These are phyloP conservation scores for Allacma fusca DNA, from an alignment of 2,888 invertebrate genomes.

Conservation along the genomic window DNA sequence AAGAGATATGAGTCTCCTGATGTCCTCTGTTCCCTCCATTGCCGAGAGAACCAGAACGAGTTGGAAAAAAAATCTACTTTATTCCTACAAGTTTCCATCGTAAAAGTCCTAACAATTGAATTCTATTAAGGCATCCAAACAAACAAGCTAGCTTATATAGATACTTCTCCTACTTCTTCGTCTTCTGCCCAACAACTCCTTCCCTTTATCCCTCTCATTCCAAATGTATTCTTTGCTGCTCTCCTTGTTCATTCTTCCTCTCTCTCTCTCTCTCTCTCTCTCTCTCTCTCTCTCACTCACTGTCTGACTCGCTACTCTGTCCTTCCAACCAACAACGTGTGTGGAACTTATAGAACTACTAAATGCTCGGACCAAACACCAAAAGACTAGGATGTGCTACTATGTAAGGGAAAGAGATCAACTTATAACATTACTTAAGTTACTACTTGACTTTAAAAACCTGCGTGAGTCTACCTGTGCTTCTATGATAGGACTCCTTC, in stretches of 20 bases:
- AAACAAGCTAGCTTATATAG: slow-evolving; percentile 17
- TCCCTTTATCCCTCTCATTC: no score
- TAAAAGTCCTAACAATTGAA: slow-evolving; percentile 25
- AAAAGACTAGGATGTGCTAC: neutral
- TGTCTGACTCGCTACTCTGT: neutral
- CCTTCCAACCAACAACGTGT: neutral
- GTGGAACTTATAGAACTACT: neutral
- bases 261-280: neutral
- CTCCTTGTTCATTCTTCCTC: neutral
- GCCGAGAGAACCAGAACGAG: neutral
- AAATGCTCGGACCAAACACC: neutral
- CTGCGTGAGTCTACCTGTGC: neutral
- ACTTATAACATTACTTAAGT: slow-evolving; percentile 19
- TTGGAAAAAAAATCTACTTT: slow-evolving; percentile 18
- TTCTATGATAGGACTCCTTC: no score
- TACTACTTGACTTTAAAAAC: neutral
- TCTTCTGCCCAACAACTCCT: neutral
- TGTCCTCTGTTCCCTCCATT: slow-evolving; percentile 14
- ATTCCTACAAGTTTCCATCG: slow-evolving; percentile 24
- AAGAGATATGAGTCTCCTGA: neutral
- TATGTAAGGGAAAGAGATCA: slow-evolving; percentile 20
- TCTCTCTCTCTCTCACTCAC: neutral
- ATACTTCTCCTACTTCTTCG: neutral
- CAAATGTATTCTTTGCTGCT: neutral
- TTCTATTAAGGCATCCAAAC: slow-evolving; percentile 24